Evolutionary conservation across 2,797 vertebrate genomes (phyloP).

Genomic region (Merluccius polli): DNA sequence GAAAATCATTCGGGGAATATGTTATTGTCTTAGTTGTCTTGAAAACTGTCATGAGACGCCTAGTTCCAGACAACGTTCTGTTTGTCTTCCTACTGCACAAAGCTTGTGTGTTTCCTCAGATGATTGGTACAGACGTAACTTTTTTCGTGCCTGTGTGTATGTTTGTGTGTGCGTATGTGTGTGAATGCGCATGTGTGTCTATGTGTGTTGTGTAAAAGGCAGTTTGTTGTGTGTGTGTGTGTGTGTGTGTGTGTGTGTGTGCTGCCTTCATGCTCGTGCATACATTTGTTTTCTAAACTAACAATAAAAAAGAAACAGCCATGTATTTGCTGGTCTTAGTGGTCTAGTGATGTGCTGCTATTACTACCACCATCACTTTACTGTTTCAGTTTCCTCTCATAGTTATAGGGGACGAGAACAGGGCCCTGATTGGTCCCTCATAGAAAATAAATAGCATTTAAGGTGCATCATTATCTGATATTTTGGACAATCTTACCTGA

Average conservation of each 20-base stretch:
- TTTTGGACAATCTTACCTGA: too few relatives aligned
- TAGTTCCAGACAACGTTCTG: slow-evolving; percentile 78
- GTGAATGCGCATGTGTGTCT: slow-evolving; percentile 38
- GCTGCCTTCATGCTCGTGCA: slow-evolving; percentile 71
- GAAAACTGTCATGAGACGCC: slow-evolving; percentile 76
- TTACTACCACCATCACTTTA: slow-evolving; percentile 58
- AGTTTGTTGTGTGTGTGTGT: slow-evolving; percentile 42
- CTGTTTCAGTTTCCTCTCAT: slow-evolving; percentile 25
- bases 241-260: slow-evolving; percentile 55
- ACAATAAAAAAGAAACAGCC: slow-evolving; percentile 38
- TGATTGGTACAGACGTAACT: slow-evolving; percentile 63
- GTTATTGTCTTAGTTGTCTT: slow-evolving; percentile 43
- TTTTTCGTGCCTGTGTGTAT: slow-evolving; percentile 17
- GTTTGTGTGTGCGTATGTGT: slow-evolving; percentile 41
- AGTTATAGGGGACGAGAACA: background rate
- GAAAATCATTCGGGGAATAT: slow-evolving; percentile 26
- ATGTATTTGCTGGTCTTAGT: slow-evolving; percentile 56
- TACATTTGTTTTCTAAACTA: slow-evolving; percentile 30
- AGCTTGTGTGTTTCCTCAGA: slow-evolving; percentile 76
- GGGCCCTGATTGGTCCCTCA: background rate
- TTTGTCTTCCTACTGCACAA: slow-evolving; percentile 89
- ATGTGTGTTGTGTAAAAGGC: slow-evolving; percentile 42
- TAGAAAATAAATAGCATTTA: background rate
- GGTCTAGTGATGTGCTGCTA: slow-evolving; percentile 59
- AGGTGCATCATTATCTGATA: background rate